A percentile compares a stretch with the other conserved stretches of the same genome.
Evolutionary conservation across 2,888 invertebrate genomes (phyloP).

Genomic region (Drosophila borborema): DNA sequence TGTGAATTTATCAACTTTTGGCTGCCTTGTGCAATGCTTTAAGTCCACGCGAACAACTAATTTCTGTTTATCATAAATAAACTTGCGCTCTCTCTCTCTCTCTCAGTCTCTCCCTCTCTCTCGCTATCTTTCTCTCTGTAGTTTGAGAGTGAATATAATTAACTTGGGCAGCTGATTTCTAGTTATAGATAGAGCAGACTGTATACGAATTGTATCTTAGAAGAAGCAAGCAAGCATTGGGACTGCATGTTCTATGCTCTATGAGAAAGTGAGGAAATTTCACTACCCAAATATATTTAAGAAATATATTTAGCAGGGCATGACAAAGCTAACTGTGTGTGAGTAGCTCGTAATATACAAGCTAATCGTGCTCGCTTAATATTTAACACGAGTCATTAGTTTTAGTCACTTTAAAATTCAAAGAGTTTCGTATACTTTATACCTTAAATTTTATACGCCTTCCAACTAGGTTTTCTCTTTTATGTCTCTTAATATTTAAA

Average conservation of each 20-base stretch:
- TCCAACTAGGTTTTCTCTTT: neutral
- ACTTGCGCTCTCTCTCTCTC: neutral
- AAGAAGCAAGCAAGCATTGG: neutral
- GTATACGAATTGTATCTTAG: neutral
- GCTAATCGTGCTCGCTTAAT: neutral
- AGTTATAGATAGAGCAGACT: neutral
- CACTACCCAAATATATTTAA: too few species aligned
- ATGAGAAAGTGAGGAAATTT: neutral
- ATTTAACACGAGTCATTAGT: neutral
- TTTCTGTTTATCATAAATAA: constrained; percentile 5
- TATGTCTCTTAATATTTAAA: too few species aligned
- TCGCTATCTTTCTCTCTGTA: too few species aligned
- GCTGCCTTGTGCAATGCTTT: neutral
- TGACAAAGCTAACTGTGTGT: too few species aligned
- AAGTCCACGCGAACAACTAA: constrained; percentile 1
- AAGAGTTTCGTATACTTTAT: neutral
- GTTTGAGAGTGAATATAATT: neutral
- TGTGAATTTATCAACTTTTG: constrained; percentile 27
- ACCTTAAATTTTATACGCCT: neutral
- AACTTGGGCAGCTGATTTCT: neutral
- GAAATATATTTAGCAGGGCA: too few species aligned
- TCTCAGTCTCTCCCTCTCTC: too few species aligned
- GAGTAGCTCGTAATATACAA: neutral
- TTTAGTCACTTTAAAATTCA: neutral
- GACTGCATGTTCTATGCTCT: neutral